A percentile compares a stretch with the other conserved stretches of the same genome.
phyloP scores from a whole-genome alignment of 2,113 vertebrate genomes.

The Rhadina sibilatrix region DNA sequence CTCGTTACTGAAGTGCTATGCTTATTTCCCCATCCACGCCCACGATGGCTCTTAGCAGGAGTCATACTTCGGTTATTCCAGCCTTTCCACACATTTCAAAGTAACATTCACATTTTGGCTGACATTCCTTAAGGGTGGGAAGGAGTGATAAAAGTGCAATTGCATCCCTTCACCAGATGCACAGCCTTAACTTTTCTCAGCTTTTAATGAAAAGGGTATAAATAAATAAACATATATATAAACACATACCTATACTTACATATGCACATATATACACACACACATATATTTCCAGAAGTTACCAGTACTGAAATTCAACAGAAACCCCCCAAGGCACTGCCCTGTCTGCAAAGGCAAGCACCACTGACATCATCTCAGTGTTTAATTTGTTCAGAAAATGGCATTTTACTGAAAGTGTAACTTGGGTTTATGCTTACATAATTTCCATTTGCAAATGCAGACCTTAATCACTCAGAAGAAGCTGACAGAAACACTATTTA shows the following conservation, averaged over 20 bases:
- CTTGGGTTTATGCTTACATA: background rate
- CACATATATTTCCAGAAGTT: background rate
- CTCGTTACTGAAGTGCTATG: background rate
- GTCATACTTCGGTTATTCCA: background rate
- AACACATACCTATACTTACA: accelerated
- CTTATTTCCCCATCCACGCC: background rate
- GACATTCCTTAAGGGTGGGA: background rate
- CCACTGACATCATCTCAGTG: background rate
- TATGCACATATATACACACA: accelerated
- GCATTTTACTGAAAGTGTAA: background rate
- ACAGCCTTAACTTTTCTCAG: background rate
- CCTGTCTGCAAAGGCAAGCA: background rate
- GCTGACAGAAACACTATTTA: background rate
- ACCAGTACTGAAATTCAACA: background rate
- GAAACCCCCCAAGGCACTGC: background rate
- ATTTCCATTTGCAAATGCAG: background rate
- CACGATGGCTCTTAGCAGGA: background rate
- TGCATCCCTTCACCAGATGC: background rate
- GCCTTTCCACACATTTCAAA: background rate
- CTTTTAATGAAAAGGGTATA: background rate
- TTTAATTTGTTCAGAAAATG: background rate
- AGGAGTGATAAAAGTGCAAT: background rate
- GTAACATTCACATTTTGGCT: background rate
- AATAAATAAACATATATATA: accelerated
- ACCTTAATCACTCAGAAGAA: background rate